These are phyloP conservation scores for Setipinna tenuifilis DNA, from an alignment of 2,797 vertebrate species.

Conservation along the genomic window DNA sequence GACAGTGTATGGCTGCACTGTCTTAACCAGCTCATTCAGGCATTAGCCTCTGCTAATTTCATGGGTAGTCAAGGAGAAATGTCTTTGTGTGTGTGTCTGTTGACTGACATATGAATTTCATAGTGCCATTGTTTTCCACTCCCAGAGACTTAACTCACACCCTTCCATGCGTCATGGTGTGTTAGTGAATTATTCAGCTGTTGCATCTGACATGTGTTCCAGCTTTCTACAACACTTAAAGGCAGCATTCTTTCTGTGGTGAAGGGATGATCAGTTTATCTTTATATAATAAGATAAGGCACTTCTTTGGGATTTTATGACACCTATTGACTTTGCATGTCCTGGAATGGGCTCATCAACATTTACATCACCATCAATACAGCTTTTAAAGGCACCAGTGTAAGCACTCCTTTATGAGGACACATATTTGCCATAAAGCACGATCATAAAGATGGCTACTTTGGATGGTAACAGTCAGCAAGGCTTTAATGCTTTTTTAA, in stretches of 20 bases:
- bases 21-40: too few relatives aligned
- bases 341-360: neutral
- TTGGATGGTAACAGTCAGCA: neutral
- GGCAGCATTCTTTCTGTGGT: neutral
- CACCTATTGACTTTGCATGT: neutral
- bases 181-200: neutral
- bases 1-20: too few relatives aligned
- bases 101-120: neutral
- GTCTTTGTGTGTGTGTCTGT: neutral
- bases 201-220: neutral
- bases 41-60: too few relatives aligned
- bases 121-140: neutral
- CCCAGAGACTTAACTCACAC: neutral
- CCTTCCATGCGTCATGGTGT: neutral
- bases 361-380: neutral
- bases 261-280: neutral
- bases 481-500: neutral
- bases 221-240: too few relatives aligned
- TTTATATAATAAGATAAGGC: neutral
- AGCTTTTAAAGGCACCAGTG: neutral
- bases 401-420: neutral
- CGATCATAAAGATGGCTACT: neutral
- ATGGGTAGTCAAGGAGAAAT: conserved; percentile 1
- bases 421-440: neutral
- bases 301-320: neutral